Conservation (phyloP, 1,140 invertebrate genomes). For the Palaemon carinicauda region DNA sequence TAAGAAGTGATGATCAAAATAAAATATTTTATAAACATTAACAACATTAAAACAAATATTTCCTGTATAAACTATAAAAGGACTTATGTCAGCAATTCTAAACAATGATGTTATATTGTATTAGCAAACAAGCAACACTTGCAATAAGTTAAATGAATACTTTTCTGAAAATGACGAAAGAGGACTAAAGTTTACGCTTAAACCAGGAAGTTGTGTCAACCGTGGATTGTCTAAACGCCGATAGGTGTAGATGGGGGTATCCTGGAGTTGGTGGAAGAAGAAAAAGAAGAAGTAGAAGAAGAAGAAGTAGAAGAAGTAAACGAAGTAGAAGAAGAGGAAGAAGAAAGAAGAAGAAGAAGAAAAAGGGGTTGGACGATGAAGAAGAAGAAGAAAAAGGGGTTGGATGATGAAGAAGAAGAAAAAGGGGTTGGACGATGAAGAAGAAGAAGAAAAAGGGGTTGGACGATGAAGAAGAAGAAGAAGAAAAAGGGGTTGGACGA, state of each 20-base stretch:
- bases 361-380: too few species aligned
- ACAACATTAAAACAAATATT: too few species aligned
- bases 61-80: too few species aligned
- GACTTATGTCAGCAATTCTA: too few species aligned
- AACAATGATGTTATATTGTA: too few species aligned
- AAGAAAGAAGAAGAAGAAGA: not conserved
- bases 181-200: not conserved
- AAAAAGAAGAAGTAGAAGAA: not conserved
- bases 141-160: too few species aligned
- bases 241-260: not conserved
- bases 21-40: too few species aligned
- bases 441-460: not conserved
- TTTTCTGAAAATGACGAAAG: not conserved
- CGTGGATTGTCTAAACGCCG: too few species aligned
- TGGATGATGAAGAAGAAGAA: not conserved
- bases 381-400: not conserved
- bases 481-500: not conserved
- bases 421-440: not conserved
- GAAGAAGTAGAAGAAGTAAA: not conserved
- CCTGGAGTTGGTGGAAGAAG: not conserved
- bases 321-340: not conserved
- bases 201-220: too few species aligned
- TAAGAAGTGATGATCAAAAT: too few species aligned
- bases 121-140: too few species aligned
- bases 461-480: not conserved